Evolutionary conservation across 2,797 vertebrate genomes (phyloP).

Genomic region (Falco columbarius): DNA sequence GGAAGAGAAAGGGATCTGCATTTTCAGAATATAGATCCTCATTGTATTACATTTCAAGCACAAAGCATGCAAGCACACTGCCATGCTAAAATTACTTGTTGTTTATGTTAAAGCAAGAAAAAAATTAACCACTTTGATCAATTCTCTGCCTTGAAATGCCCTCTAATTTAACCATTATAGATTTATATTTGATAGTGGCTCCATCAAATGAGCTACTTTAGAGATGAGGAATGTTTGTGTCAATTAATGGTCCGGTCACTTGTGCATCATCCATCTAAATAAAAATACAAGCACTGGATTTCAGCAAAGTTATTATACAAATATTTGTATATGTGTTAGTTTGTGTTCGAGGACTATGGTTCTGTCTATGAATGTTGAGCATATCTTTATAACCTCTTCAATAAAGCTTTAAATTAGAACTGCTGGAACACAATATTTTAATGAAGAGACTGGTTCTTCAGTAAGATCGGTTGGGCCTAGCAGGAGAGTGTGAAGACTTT

Average conservation of each 20-base stretch:
- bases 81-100: conserved; percentile 30
- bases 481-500: neutral
- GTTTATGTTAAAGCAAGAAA: conserved; percentile 16
- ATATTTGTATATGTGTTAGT: neutral
- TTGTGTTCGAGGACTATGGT: neutral
- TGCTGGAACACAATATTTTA: neutral
- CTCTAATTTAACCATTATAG: conserved; percentile 8
- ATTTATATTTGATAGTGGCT: conserved; percentile 18
- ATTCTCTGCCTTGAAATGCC: conserved; percentile 35
- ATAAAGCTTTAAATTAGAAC: neutral
- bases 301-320: neutral
- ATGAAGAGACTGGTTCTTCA: neutral
- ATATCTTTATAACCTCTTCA: neutral
- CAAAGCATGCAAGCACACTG: conserved; percentile 10
- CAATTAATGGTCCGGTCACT: neutral
- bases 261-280: neutral
- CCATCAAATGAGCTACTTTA: neutral
- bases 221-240: neutral
- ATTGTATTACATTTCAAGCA: conserved; percentile 7
- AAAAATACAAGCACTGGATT: neutral
- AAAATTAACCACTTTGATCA: conserved; percentile 50
- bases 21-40: conserved; percentile 5
- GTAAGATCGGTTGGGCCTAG: neutral
- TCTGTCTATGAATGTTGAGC: neutral
- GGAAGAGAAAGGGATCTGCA: neutral